Evolutionary conservation across 2,888 invertebrate genomes (phyloP).

Genomic region (Lamellibrachia columna): DNA sequence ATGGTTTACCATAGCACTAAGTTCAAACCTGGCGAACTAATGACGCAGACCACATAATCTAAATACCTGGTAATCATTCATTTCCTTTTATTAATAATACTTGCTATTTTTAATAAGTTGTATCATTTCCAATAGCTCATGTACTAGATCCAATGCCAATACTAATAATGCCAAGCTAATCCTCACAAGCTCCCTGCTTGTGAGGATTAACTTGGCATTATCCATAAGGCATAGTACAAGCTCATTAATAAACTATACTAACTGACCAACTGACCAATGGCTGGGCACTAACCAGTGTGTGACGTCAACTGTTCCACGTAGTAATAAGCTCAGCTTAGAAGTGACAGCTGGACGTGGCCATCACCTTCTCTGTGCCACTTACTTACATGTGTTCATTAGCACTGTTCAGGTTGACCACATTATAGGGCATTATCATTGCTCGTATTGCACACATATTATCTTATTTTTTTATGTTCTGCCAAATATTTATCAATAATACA

Average conservation of each 20-base stretch:
- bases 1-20: neutral
- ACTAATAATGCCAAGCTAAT: no score
- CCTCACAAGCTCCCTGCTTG: neutral
- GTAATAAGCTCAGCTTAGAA: neutral
- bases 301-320: neutral
- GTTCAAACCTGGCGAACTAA: no score
- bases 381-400: neutral
- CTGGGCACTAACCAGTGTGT: neutral
- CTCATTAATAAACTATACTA: neutral
- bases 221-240: neutral
- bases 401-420: neutral
- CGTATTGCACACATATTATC: neutral
- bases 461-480: no score
- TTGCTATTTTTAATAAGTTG: neutral
- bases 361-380: neutral
- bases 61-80: neutral
- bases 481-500: no score
- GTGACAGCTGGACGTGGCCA: neutral
- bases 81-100: neutral
- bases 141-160: neutral
- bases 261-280: neutral
- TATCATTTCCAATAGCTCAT: neutral
- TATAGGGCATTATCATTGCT: neutral
- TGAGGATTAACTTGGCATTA: neutral
- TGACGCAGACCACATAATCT: neutral